phyloP scores from a whole-genome alignment of 2,797 vertebrate genomes.

The Poeciliopsis presidionis region DNA sequence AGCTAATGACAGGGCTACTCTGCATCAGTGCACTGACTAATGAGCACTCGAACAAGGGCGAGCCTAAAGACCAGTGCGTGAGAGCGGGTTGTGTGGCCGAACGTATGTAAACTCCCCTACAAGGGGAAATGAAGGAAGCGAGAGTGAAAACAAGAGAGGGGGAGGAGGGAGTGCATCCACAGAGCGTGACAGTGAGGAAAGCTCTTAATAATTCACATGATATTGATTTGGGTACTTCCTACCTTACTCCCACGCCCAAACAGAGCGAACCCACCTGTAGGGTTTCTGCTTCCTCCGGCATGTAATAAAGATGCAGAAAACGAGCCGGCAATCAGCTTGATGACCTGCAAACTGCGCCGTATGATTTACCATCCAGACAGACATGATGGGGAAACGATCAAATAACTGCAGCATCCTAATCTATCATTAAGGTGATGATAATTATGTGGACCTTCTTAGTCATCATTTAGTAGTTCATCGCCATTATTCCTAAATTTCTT shows the following conservation, averaged over 20 bases:
- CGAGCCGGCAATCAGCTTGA: constrained; percentile 46
- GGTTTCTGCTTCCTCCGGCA: constrained; percentile 13
- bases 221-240: constrained; percentile 86
- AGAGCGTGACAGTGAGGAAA: constrained; percentile 84
- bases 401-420: constrained; percentile 13
- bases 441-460: constrained; percentile 24
- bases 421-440: constrained; percentile 53
- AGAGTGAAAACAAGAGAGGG: constrained; percentile 44
- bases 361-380: constrained; percentile 7
- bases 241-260: constrained; percentile 58
- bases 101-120: constrained; percentile 62
- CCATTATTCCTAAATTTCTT: not conserved
- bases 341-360: constrained; percentile 48
- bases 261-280: constrained; percentile 70
- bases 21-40: constrained; percentile 98
- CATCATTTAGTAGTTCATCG: constrained; percentile 30
- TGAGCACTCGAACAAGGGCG: constrained; percentile 93
- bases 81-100: constrained; percentile 22
- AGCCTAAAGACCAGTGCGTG: constrained; percentile 82
- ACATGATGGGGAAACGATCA: constrained; percentile 10
- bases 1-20: constrained; percentile 96
- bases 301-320: constrained; percentile 22
- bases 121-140: constrained; percentile 83
- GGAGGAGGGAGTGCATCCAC: constrained; percentile 41
- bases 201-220: constrained; percentile 89